phyloP scores from a whole-genome alignment of 2,113 vertebrate genomes.

The Irena cyanogastra region DNA sequence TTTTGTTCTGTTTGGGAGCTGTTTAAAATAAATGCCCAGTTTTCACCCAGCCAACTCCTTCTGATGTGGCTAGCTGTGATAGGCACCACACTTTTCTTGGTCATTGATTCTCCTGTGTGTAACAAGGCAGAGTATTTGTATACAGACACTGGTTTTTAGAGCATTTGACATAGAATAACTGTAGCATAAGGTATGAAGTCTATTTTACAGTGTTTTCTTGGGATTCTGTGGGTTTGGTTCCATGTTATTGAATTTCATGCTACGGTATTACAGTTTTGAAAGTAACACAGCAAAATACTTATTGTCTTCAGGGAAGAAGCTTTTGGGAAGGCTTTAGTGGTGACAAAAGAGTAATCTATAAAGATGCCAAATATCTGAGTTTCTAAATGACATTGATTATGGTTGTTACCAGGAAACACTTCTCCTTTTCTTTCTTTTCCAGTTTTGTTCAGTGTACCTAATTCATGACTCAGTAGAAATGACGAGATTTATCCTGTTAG shows the following conservation, averaged over 20 bases:
- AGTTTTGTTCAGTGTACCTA: slow-evolving; percentile 32
- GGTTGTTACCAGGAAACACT: slow-evolving; percentile 37
- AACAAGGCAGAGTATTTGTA: neutral
- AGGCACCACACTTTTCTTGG: neutral
- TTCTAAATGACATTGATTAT: slow-evolving; percentile 1
- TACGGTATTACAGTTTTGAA: neutral
- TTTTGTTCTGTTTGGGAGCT: slow-evolving; percentile 7
- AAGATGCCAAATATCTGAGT: neutral
- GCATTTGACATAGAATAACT: neutral
- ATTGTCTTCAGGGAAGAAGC: neutral
- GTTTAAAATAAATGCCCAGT: neutral
- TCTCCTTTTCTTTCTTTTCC: slow-evolving; percentile 45
- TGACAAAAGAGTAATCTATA: slow-evolving; percentile 11
- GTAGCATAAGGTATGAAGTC: neutral
- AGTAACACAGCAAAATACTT: neutral
- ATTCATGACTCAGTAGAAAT: slow-evolving; percentile 60
- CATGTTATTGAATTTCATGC: neutral
- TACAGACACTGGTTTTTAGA: neutral
- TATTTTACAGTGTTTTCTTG: neutral
- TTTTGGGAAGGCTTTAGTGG: neutral
- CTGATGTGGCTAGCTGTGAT: neutral
- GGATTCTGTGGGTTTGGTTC: neutral
- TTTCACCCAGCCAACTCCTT: neutral
- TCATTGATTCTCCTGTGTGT: neutral
- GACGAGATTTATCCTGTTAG: slow-evolving; percentile 52